These are phyloP conservation scores for Drosophila sproati DNA, from an alignment of 1,140 invertebrate genomes.

Conservation along the genomic window DNA sequence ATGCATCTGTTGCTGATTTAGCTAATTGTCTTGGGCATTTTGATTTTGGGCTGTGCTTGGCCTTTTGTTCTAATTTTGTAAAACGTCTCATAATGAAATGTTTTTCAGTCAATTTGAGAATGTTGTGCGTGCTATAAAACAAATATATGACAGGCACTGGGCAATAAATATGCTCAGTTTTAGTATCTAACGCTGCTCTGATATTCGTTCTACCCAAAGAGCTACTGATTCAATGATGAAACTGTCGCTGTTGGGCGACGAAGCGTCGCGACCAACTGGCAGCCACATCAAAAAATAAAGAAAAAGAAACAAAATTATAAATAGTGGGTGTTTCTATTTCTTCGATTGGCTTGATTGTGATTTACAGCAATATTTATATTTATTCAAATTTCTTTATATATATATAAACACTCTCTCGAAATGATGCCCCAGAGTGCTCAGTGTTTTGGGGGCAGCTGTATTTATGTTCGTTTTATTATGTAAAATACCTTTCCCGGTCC, in stretches of 20 bases:
- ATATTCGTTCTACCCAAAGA: conserved; percentile 28
- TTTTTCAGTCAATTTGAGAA: conserved; percentile 80
- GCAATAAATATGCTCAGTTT: conserved; percentile 70
- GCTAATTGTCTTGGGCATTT: conserved; percentile 57
- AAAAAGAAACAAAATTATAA: conserved; percentile 49
- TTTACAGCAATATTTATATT: conserved; percentile 78
- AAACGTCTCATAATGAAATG: conserved; percentile 74
- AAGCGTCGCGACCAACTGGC: conserved; percentile 58
- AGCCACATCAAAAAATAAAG: conserved; percentile 11
- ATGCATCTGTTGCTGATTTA: conserved; percentile 37
- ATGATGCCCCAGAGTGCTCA: conserved; percentile 23
- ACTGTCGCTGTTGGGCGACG: conserved; percentile 50
- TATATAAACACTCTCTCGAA: neutral
- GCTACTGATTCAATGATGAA: conserved; percentile 64
- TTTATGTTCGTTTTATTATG: conserved; percentile 76
- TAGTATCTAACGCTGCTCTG: conserved; percentile 23
- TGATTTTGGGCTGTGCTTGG: conserved; percentile 15
- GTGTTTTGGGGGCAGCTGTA: conserved; percentile 49
- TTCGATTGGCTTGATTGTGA: conserved; percentile 82
- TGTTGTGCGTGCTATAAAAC: conserved; percentile 72
- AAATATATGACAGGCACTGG: conserved; percentile 75
- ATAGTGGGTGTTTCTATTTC: conserved; percentile 74
- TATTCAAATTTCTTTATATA: conserved; percentile 67
- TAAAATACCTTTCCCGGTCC: conserved; percentile 75
- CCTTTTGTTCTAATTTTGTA: conserved; percentile 55